Conservation (phyloP, 2,113 vertebrate genomes). For the Apus apus region DNA sequence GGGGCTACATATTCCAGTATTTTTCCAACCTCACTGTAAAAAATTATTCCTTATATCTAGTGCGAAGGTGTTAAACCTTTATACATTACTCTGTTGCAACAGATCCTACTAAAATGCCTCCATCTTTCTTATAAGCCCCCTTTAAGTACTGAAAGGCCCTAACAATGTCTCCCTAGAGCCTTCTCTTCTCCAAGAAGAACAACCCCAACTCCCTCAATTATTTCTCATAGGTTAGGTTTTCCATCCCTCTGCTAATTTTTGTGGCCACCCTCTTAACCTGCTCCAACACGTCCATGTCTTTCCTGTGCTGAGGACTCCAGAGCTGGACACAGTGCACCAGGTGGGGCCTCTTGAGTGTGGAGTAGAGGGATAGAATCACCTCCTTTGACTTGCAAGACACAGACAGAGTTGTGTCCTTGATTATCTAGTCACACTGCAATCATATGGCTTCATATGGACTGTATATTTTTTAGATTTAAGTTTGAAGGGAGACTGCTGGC, state of each 20-base stretch:
- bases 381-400: not conserved
- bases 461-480: not conserved
- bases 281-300: not conserved
- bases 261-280: not conserved
- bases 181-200: not conserved
- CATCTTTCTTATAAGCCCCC: not conserved
- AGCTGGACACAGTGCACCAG: fast-evolving
- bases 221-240: not conserved
- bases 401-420: not conserved
- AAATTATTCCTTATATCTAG: not conserved
- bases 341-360: fast-evolving
- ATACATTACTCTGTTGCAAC: not conserved
- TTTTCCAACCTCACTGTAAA: not conserved
- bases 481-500: not conserved
- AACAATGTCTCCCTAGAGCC: fast-evolving
- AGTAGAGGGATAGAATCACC: not conserved
- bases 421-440: not conserved
- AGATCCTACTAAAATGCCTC: not conserved
- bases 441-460: not conserved
- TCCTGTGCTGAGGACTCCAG: not conserved
- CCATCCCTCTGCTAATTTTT: not conserved
- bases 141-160: not conserved
- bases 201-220: not conserved
- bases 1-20: not conserved
- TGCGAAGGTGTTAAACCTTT: not conserved